A percentile compares a stretch with the other conserved stretches of the same genome.
Conservation (phyloP, 1,140 invertebrate genomes). For the Saxidomus purpurata region DNA sequence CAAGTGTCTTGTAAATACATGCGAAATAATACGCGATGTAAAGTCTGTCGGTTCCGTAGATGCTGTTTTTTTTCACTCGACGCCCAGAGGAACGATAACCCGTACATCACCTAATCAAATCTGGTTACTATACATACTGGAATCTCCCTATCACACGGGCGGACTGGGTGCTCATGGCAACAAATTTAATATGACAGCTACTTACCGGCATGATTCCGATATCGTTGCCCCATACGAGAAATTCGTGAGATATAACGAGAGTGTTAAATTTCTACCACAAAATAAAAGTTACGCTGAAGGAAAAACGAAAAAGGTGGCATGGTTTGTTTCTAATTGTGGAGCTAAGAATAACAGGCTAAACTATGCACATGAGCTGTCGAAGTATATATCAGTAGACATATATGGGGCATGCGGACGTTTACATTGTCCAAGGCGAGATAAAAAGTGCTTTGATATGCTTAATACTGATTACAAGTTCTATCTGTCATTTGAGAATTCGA, state of each 20-base stretch:
- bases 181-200: constrained; percentile 96
- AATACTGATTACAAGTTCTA: constrained; percentile 99
- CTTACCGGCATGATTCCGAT: constrained; percentile 95
- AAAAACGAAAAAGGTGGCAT: constrained; percentile 85
- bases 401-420: constrained; percentile 89
- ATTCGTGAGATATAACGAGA: constrained; percentile 87
- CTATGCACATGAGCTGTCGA: constrained; percentile 88
- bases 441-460: constrained; percentile 95
- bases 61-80: constrained; percentile 69
- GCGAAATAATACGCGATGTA: constrained; percentile 63
- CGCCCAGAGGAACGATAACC: neutral
- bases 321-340: constrained; percentile 89
- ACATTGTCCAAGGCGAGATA: constrained; percentile 88
- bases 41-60: constrained; percentile 49
- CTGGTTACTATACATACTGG: constrained; percentile 91
- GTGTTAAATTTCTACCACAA: constrained; percentile 71
- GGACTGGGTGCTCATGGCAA: constrained; percentile 90
- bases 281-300: constrained; percentile 83
- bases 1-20: constrained; percentile 73
- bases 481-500: constrained; percentile 92
- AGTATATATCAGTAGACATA: constrained; percentile 89
- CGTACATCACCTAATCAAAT: constrained; percentile 67
- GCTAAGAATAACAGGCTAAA: constrained; percentile 88
- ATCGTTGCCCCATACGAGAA: constrained; percentile 97
- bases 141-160: constrained; percentile 89